phyloP scores from a whole-genome alignment of 1,140 invertebrate species.

The Belonocnema kinseyi region DNA sequence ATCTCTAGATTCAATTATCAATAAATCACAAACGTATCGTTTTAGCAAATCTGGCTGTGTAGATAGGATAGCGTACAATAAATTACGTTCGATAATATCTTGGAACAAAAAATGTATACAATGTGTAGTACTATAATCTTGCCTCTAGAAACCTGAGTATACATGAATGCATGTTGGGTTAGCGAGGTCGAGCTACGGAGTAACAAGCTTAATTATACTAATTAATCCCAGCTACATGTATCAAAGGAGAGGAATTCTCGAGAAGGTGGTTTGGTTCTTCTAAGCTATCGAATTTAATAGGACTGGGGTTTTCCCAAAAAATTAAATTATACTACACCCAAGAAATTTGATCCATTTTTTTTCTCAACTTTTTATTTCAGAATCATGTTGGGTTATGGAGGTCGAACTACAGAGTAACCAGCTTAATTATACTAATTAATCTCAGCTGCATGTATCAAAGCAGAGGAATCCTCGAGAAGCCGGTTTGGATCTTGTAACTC shows the following conservation, averaged over 20 bases:
- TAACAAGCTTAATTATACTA: conserved; percentile 27
- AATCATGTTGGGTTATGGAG: not conserved
- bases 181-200: not conserved
- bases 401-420: not conserved
- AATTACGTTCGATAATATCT: conserved; percentile 29
- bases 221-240: not conserved
- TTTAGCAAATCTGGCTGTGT: not conserved
- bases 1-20: not conserved
- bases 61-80: not conserved
- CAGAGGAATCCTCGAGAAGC: too few species aligned
- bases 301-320: not conserved
- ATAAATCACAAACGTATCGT: conserved; percentile 9
- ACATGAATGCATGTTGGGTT: conserved; percentile 13
- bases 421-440: too few species aligned
- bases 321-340: too few species aligned
- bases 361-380: too few species aligned
- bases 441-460: too few species aligned
- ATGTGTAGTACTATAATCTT: not conserved
- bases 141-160: conserved; percentile 14
- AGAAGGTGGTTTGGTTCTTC: not conserved
- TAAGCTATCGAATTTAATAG: not conserved
- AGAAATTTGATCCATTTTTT: too few species aligned
- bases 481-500: too few species aligned
- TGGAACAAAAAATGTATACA: conserved; percentile 15
- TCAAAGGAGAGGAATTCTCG: not conserved